Conservation (phyloP, 1,140 invertebrate species). For the Anastatus disparis region DNA sequence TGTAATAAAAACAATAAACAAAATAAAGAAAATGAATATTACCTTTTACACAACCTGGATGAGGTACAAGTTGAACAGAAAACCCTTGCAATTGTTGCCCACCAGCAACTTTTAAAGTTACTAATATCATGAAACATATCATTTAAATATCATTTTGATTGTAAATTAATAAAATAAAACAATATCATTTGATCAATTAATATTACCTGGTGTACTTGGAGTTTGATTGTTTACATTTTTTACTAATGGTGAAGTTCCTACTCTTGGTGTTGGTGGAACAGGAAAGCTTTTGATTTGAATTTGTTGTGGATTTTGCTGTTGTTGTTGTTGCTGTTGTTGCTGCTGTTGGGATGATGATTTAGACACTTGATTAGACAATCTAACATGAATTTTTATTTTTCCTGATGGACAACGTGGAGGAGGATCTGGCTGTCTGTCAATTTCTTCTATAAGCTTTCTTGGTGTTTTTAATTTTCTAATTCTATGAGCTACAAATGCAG, state of each 20-base stretch:
- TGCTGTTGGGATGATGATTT: constrained; percentile 45
- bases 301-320: constrained; percentile 47
- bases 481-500: constrained; percentile 86
- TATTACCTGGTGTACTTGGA: constrained; percentile 56
- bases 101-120: constrained; percentile 65
- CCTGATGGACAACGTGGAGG: constrained; percentile 77
- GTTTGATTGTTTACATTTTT: constrained; percentile 58
- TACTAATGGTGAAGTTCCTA: constrained; percentile 62
- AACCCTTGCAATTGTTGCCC: constrained; percentile 66
- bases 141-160: neutral
- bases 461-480: constrained; percentile 79
- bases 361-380: constrained; percentile 62
- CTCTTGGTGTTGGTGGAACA: constrained; percentile 58
- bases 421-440: constrained; percentile 71
- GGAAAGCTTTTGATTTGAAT: constrained; percentile 59
- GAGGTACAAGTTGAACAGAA: constrained; percentile 71
- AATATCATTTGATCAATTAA: constrained; percentile 26
- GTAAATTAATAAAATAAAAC: neutral
- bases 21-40: no score
- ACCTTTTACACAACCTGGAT: constrained; percentile 71
- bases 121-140: constrained; percentile 45
- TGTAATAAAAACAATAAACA: no score
- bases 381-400: constrained; percentile 70
- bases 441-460: constrained; percentile 80
- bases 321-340: constrained; percentile 39